Evolutionary conservation across 2,113 vertebrate species (phyloP), one percentile per base, ranked within the genome.

Genomic region (Gorsachius goisagi): DNA sequence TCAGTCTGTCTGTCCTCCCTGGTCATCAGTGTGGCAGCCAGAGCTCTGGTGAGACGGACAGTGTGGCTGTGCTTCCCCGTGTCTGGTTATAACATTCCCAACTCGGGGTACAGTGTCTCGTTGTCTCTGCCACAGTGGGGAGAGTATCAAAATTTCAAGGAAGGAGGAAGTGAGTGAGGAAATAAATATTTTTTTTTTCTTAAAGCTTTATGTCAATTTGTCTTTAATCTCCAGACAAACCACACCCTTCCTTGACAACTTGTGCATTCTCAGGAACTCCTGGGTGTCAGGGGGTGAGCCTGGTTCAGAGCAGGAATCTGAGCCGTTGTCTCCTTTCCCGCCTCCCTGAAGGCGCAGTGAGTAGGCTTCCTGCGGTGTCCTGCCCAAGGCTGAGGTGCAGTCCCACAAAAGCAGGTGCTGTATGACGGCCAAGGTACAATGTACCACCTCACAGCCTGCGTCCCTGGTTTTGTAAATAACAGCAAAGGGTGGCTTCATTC

Each of bases 41-140:
- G 66, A 56, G 58, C 41, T 75, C 35, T 69, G 41, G 37, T 47
- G 66, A 85, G 62, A 63, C 59, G 30, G 45, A 16, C 50, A 39
- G 30, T 22, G 26, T 20, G 28, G 41, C 58, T 53, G 0, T n/a
- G 28, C n/a, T 91, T 81, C 62, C 88, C 45, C 35, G 0, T 41
- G 22, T 53, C 53, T 44, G 68, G 9, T 27, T 66, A 2, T 60
- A 63, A 20, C 10, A 10, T 63, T 89, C 44, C 62, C 44, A 78
- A 3, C 20, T 16, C 1, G 4, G 47, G 24, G 18, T 18, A 15
- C 2, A 3, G 37, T 39, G 41, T 53, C 33, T 87, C 3, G 0
- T 53, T 9, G 9, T n/a, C 63, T 89, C 45, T 5, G 5, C 33
- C 50, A 28, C 59, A 3, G 1, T 50, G 39, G 56, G 76, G 56